These are phyloP conservation scores for Melangyna quadrimaculata DNA, from an alignment of 2,888 invertebrate genomes.

Conservation along the genomic window DNA sequence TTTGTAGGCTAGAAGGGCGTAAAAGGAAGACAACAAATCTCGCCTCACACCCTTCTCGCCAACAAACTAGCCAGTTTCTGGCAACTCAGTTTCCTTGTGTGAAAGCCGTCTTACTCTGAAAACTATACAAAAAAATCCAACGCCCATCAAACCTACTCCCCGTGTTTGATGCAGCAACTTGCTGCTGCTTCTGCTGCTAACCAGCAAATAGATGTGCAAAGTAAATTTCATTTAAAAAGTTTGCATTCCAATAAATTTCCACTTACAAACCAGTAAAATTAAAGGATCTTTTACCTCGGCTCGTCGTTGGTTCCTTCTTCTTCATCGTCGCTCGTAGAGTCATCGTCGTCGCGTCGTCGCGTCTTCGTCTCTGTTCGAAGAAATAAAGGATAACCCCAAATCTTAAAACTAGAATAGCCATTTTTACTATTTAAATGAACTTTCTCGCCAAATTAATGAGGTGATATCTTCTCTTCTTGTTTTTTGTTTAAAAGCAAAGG, in stretches of 20 bases:
- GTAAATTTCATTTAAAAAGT: slow-evolving; percentile 71
- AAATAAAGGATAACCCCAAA: slow-evolving; percentile 21
- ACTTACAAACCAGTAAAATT: slow-evolving; percentile 14
- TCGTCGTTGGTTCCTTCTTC: background rate
- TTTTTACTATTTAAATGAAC: slow-evolving; percentile 68
- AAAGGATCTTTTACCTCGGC: background rate
- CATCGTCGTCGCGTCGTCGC: background rate
- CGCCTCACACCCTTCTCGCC: too few relatives aligned
- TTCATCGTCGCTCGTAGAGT: background rate
- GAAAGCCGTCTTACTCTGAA: too few relatives aligned
- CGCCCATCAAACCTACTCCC: too few relatives aligned
- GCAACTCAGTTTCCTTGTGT: too few relatives aligned
- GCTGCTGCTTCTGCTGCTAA: background rate
- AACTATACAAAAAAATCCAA: too few relatives aligned
- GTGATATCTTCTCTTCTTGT: slow-evolving; percentile 73
- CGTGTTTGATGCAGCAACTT: background rate
- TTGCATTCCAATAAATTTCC: slow-evolving; percentile 70
- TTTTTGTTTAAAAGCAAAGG: slow-evolving; percentile 72
- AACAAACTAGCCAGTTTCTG: too few relatives aligned
- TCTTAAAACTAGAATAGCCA: slow-evolving; percentile 38
- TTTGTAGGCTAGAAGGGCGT: too few relatives aligned
- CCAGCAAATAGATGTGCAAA: slow-evolving; percentile 54
- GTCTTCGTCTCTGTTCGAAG: background rate
- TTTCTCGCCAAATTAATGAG: slow-evolving; percentile 74
- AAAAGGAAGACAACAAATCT: too few relatives aligned